Percentiles rank a stretch among this genome's conserved stretches.
Evolutionary conservation across 2,113 vertebrate species (phyloP).

Genomic region (Epinephelus lanceolatus): DNA sequence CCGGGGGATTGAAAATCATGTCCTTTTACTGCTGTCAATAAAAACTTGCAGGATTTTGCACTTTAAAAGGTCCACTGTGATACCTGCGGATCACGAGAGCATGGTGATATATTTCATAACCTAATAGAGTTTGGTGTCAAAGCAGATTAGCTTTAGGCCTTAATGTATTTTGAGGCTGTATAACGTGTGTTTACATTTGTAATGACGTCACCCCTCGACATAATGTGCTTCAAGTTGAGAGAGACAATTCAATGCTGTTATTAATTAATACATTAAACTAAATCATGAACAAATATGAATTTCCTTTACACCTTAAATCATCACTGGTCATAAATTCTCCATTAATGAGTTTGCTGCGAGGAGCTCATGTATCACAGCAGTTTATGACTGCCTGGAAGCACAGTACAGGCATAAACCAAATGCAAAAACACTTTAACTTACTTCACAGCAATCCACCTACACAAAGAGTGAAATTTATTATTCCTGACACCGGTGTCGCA

Average conservation of each 20-base stretch:
- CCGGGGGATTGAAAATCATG: background rate
- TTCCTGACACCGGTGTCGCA: slow-evolving; percentile 44
- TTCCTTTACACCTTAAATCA: slow-evolving; percentile 11
- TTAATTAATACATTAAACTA: slow-evolving; percentile 10
- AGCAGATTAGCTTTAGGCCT: background rate
- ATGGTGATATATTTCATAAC: background rate
- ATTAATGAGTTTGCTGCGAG: slow-evolving; percentile 31
- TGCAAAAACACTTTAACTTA: slow-evolving; percentile 28
- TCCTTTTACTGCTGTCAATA: background rate
- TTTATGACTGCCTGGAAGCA: slow-evolving; percentile 25
- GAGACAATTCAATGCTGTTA: background rate
- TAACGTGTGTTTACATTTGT: background rate
- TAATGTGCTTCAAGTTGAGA: background rate
- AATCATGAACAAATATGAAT: background rate
- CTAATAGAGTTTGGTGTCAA: background rate
- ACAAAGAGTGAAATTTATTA: slow-evolving; percentile 38
- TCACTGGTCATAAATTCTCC: slow-evolving; percentile 17
- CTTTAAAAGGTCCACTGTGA: background rate
- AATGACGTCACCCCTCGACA: background rate
- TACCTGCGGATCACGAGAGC: background rate
- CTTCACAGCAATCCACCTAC: slow-evolving; percentile 54
- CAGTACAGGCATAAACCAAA: background rate
- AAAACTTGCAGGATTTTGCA: background rate
- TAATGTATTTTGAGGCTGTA: background rate
- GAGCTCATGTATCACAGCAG: slow-evolving; percentile 25